Evolutionary conservation across 2,797 vertebrate genomes (phyloP).

Genomic region (Centropyge bicolor): DNA sequence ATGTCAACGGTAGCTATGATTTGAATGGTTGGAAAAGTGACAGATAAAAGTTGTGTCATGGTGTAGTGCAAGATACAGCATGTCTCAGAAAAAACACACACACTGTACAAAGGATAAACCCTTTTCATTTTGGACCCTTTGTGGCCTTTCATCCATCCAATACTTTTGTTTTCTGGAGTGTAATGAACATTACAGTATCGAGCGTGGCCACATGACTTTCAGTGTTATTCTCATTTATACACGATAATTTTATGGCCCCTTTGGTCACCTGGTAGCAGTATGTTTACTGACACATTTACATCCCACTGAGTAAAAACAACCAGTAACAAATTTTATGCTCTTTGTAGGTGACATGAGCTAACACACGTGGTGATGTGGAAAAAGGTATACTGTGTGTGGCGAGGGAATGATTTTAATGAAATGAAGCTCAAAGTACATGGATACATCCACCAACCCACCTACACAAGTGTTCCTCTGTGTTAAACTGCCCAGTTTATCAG

Average conservation of each 20-base stretch:
- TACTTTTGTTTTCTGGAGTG: conserved; percentile 6
- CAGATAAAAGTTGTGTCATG: not conserved
- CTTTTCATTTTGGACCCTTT: conserved; percentile 1
- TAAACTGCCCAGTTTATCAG: conserved; percentile 2
- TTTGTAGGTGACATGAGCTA: not conserved
- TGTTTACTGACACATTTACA: conserved; percentile 14
- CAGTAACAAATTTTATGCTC: not conserved
- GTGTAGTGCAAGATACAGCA: not conserved
- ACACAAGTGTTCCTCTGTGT: not conserved
- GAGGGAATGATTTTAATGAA: conserved; percentile 28
- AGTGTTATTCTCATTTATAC: not conserved
- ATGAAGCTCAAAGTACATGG: conserved; percentile 6
- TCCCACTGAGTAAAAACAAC: not conserved
- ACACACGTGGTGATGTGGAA: conserved; percentile 9
- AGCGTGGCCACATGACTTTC: not conserved
- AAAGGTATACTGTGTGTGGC: not conserved
- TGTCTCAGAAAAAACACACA: not conserved
- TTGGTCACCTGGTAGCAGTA: not conserved
- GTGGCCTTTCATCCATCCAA: not conserved
- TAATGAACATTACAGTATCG: not conserved
- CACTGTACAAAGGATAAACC: not conserved
- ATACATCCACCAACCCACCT: not conserved
- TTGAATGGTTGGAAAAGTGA: not conserved
- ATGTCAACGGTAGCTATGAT: not conserved
- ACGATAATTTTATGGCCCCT: not conserved